Percentiles rank a stretch among this genome's conserved stretches.
These are phyloP conservation scores for Lucilia sericata DNA, from an alignment of 1,140 invertebrate genomes.

Conservation along the genomic window DNA sequence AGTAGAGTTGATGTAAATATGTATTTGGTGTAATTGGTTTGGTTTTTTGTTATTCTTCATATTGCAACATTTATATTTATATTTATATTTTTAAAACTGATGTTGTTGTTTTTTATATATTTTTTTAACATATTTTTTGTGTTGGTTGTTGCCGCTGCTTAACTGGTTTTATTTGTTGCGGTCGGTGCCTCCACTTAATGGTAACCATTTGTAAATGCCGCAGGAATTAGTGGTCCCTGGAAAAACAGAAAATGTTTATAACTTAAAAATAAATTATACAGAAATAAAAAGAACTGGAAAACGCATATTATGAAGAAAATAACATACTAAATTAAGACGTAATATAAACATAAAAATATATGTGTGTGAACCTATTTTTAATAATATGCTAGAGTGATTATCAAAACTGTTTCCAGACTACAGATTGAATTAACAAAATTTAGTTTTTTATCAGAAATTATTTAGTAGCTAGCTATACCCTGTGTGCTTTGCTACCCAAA, in stretches of 20 bases:
- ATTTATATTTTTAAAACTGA: no score
- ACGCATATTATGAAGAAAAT: background rate
- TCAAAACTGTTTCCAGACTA: background rate
- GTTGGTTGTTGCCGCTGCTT: slow-evolving; percentile 34
- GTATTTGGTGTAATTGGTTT: slow-evolving; percentile 42
- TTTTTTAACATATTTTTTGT: background rate
- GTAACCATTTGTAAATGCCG: slow-evolving; percentile 94
- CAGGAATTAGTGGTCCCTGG: slow-evolving; percentile 91
- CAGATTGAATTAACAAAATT: no score
- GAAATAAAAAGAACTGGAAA: background rate
- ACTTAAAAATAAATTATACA: slow-evolving; percentile 1
- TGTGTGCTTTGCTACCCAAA: no score
- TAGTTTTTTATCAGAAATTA: no score
- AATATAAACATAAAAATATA: background rate
- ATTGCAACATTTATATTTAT: no score
- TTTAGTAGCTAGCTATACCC: no score
- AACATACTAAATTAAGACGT: background rate
- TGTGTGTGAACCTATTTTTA: no score
- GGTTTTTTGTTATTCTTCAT: background rate
- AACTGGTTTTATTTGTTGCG: slow-evolving; percentile 57
- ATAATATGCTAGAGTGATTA: background rate
- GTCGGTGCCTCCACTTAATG: slow-evolving; percentile 77
- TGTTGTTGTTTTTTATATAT: background rate
- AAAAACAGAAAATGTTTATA: slow-evolving; percentile 52
- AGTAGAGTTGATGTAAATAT: slow-evolving; percentile 42